Evolutionary conservation across 2,888 invertebrate species (phyloP), one percentile per base, ranked within the genome.

Genomic region (Myopa tessellatipennis): DNA sequence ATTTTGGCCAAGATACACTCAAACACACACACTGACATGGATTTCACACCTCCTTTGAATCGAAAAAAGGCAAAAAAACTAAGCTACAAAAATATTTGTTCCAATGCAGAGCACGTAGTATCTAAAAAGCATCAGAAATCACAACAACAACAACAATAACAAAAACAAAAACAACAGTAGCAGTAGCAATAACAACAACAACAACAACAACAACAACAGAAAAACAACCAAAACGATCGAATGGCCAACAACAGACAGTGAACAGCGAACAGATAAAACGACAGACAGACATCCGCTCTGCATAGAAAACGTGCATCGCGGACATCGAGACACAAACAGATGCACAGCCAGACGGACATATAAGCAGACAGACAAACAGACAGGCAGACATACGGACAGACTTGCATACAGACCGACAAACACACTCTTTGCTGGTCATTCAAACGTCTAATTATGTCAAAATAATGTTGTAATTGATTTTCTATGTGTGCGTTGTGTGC

Each of bases 361-460:
- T n/a, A n/a, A n/a, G n/a, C n/a, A n/a, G n/a, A n/a, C n/a, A 45
- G 69, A 45, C 45, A 69, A 16, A 16, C 65, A 6, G 38, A 67
- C 14, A 10, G 16, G 14, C 16, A 8, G 36, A 67, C 67, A 67
- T 18, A 36, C 40, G 36, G 40, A 52, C 52, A 67, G 65, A 63
- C n/a, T n/a, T n/a, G n/a, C n/a, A n/a, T n/a, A n/a, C 63, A 58
- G 38, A 1, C 55, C 58, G 58, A 10, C 71, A 12, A 36, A 10
- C 68, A 50, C 18, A 14, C 55, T n/a, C 65, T 16, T 14, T 8
- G 69, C 52, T 40, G 65, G 55, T 67, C 65, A 67, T 65, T 74
- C 65, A 65, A 52, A 74, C 55, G 74, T 74, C 74, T 74, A 74
- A 74, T 74, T 74, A 74, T 55, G 74, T 74, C 74, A 74, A 74